Evolutionary conservation across 2,888 invertebrate species (phyloP).

Genomic region (Volucella bombylans): DNA sequence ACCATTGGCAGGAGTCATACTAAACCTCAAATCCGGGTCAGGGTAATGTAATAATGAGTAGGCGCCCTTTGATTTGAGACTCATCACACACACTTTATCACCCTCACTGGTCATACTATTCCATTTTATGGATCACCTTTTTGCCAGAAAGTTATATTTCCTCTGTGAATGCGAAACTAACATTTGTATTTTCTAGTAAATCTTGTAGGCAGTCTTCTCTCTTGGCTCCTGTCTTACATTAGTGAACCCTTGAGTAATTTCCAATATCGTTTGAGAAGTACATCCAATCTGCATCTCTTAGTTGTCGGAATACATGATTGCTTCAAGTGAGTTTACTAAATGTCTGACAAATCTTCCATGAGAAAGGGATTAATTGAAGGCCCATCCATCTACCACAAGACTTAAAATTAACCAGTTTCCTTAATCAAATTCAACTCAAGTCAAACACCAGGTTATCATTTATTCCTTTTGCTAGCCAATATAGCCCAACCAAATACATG

Average conservation of each 20-base stretch:
- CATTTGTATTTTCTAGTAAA: too few species aligned
- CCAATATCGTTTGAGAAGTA: neutral
- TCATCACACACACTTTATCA: too few species aligned
- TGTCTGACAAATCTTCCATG: neutral
- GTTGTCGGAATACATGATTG: neutral
- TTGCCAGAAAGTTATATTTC: too few species aligned
- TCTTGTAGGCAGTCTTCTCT: too few species aligned
- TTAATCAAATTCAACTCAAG: neutral
- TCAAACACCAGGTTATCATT: slow-evolving; percentile 3
- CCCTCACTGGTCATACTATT: too few species aligned
- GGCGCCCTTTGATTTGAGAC: too few species aligned
- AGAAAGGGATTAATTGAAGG: neutral
- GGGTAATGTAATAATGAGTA: too few species aligned
- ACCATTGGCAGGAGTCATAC: too few species aligned
- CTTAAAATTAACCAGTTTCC: neutral
- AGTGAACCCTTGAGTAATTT: neutral
- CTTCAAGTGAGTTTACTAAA: neutral
- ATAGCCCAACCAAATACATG: slow-evolving; percentile 13
- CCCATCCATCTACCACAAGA: slow-evolving; percentile 1
- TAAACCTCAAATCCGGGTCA: too few species aligned
- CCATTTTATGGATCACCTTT: too few species aligned
- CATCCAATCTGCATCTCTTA: neutral
- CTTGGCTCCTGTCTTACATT: too few species aligned
- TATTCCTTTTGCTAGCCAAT: slow-evolving; percentile 32
- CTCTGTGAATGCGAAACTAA: too few species aligned